phyloP scores from a whole-genome alignment of 2,797 vertebrate genomes.

The Trichosurus vulpecula region DNA sequence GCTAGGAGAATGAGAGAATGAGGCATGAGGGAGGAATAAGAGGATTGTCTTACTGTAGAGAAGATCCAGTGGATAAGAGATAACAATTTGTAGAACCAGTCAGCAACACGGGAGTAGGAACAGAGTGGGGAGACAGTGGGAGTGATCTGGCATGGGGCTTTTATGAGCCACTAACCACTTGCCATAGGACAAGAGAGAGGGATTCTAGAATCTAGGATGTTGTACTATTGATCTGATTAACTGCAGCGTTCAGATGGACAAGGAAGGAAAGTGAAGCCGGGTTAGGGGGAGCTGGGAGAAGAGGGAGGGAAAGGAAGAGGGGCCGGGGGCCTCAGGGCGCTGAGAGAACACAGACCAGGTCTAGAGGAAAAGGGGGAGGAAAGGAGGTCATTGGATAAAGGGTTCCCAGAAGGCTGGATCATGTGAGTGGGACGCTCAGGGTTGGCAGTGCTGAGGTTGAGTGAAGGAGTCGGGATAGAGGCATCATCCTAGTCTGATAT shows the following conservation, averaged over 20 bases:
- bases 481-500: not conserved
- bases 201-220: not conserved
- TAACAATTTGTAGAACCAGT: not conserved
- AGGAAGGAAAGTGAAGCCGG: not conserved
- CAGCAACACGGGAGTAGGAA: not conserved
- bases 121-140: not conserved
- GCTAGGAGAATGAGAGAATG: not conserved
- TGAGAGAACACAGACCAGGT: not conserved
- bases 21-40: not conserved
- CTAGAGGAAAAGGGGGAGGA: not conserved
- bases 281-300: not conserved
- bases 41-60: not conserved
- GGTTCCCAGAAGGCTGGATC: not conserved
- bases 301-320: not conserved
- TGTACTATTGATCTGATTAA: not conserved
- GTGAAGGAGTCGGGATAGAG: not conserved
- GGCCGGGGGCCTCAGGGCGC: fast-evolving
- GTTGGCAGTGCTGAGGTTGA: not conserved
- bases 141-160: not conserved
- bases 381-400: not conserved
- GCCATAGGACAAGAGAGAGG: not conserved
- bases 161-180: not conserved
- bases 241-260: not conserved
- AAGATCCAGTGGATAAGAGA: not conserved
- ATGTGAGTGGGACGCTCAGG: not conserved